Evolutionary conservation across 1,140 invertebrate genomes (phyloP), one percentile per base, ranked within the genome.

Genomic region (Heliconius nattereri): DNA sequence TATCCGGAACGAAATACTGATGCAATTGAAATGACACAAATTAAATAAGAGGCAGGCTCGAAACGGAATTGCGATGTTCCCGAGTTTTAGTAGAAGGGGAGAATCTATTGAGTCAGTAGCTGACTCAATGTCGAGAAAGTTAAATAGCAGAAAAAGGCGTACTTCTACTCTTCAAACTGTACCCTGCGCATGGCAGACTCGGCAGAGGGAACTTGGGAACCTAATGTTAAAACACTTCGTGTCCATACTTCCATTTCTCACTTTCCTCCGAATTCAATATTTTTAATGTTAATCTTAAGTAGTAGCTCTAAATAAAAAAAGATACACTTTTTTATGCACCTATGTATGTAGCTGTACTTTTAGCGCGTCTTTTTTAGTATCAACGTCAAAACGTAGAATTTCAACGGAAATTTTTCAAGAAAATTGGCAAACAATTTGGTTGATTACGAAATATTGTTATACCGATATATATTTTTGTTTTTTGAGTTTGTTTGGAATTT

Each of bases 11-110:
- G 60, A 66, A 66, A 66, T 26, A 8, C 23, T 29, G 60, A 66
- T 66, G 60, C 26, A 66, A 29, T 66, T 66, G 60, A 66, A 66
- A 66, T 66, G 60, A 66, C 26, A 66, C 60, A 66, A 66, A 66
- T 66, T 66, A 66, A 66, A 66, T 66, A 66, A 66, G 60, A 66
- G n/a, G 20, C 2, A 23, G 60, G 60, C 60, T 66, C 23, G 60
- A 26, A 26, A 66, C 26, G 13, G 60, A 66, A 66, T 11, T 66
- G 26, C 60, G 3, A 9, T 66, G 11, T 26, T 66, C 6, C 60
- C 26, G 26, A 6, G 23, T 11, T 29, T 13, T 16, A 66, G 60
- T 29, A 16, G 13, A 66, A 26, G 60, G 13, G 60, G 13, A 29
- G 29, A 13, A 29, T 66, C 26, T 66, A 66, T 66, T 66, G 60